A percentile compares a stretch with the other conserved stretches of the same genome.
These are phyloP conservation scores for Ophioderma brevispina DNA, from an alignment of 35 echinoderm and acorn worm genomes.

Conservation along the genomic window DNA sequence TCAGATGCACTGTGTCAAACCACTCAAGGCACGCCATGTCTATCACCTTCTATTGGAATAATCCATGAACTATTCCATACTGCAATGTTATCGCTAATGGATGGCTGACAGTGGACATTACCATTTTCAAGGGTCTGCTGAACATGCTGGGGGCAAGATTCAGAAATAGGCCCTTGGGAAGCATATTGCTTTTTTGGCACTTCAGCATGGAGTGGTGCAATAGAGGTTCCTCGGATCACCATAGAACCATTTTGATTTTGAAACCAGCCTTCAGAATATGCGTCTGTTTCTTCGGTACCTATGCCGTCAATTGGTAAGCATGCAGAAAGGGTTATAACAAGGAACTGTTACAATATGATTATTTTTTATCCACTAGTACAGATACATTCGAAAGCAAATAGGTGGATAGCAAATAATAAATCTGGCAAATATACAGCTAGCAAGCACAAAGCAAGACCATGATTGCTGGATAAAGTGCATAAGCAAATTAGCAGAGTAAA, in stretches of 20 bases:
- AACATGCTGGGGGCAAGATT: too few species aligned
- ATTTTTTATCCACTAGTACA: neutral
- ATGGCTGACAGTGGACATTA: neutral
- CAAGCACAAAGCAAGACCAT: neutral
- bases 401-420: neutral
- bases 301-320: neutral
- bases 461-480: too few species aligned
- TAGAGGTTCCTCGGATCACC: neutral
- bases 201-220: neutral
- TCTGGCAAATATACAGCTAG: neutral
- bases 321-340: too few species aligned
- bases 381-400: neutral
- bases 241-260: neutral
- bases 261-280: slow-evolving; percentile 1
- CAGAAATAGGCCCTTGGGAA: too few species aligned
- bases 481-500: too few species aligned
- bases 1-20: neutral
- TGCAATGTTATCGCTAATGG: neutral
- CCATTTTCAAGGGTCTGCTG: too few species aligned
- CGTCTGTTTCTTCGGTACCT: neutral
- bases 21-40: neutral
- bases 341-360: neutral
- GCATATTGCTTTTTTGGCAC: neutral
- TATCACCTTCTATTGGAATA: neutral
- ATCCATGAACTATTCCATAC: neutral